phyloP scores from a whole-genome alignment of 2,888 invertebrate species.

The Schrankia costaestrigalis region DNA sequence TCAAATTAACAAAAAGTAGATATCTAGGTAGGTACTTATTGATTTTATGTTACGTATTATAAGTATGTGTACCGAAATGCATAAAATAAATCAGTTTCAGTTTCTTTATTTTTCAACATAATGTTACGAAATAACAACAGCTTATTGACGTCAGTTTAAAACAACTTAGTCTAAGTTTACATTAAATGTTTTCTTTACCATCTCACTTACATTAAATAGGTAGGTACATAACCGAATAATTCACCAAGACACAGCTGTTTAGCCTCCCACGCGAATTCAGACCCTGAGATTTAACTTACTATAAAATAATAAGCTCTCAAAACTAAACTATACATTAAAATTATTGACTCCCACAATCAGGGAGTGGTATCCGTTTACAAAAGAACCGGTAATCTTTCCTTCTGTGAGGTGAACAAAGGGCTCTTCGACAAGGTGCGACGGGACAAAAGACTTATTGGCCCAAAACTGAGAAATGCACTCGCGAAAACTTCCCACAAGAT shows the following conservation, averaged over 20 bases:
- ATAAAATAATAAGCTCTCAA: slow-evolving; percentile 15
- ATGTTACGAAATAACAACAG: too few species aligned
- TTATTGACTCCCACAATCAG: slow-evolving; percentile 48
- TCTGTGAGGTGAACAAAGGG: slow-evolving; percentile 49
- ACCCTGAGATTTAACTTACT: slow-evolving; percentile 2
- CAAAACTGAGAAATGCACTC: slow-evolving; percentile 33
- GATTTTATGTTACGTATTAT: too few species aligned
- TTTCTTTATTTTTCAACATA: too few species aligned
- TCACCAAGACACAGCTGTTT: background rate
- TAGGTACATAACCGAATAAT: too few species aligned
- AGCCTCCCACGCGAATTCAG: background rate
- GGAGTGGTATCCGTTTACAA: slow-evolving; percentile 54
- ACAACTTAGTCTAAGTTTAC: too few species aligned
- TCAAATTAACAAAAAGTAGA: too few species aligned
- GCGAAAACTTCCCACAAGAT: slow-evolving; percentile 40
- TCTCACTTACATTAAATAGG: too few species aligned
- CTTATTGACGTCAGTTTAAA: too few species aligned
- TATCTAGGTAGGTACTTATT: too few species aligned
- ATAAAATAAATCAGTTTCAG: too few species aligned
- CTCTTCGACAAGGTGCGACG: slow-evolving; percentile 55
- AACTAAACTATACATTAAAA: slow-evolving; percentile 27
- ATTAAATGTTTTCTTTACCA: too few species aligned
- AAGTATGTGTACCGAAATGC: too few species aligned
- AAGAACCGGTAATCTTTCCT: slow-evolving; percentile 54
- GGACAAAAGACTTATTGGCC: slow-evolving; percentile 45